Evolutionary conservation across 2,113 vertebrate species (phyloP).

Genomic region (human): DNA sequence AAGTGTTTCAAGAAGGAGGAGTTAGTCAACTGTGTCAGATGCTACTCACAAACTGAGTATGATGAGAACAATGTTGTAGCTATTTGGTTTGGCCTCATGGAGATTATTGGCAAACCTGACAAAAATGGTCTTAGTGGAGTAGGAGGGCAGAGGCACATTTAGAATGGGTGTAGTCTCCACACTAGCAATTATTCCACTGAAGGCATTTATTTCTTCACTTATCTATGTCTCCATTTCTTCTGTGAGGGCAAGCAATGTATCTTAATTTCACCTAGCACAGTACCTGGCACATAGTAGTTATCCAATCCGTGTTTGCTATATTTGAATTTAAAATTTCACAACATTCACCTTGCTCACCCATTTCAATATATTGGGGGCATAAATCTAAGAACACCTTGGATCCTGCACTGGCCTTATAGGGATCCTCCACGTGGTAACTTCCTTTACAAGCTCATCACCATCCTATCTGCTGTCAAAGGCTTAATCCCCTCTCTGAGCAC

Average conservation of each 20-base stretch:
- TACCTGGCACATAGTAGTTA: not conserved
- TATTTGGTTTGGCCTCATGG: not conserved
- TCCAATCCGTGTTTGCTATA: not conserved
- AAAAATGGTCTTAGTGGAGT: not conserved
- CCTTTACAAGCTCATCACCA: not conserved
- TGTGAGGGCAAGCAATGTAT: not conserved
- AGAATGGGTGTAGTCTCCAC: not conserved
- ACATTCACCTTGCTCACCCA: not conserved
- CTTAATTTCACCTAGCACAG: not conserved
- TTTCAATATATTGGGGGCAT: not conserved
- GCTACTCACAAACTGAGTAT: not conserved
- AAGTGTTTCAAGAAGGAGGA: not conserved
- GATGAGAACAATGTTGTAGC: not conserved
- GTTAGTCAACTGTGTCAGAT: not conserved
- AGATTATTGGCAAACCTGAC: not conserved
- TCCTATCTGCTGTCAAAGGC: not conserved
- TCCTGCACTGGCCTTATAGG: not conserved
- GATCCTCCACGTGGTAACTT: not conserved
- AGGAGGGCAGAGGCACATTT: not conserved
- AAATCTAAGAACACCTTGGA: slow-evolving; percentile 13
- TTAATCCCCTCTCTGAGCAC: not conserved
- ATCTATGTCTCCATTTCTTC: not conserved
- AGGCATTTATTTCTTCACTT: not conserved
- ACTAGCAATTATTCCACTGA: not conserved
- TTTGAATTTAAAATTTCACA: slow-evolving; percentile 46